Evolutionary conservation across 2,888 invertebrate genomes (phyloP).

Genomic region (Psylliodes chrysocephalus): DNA sequence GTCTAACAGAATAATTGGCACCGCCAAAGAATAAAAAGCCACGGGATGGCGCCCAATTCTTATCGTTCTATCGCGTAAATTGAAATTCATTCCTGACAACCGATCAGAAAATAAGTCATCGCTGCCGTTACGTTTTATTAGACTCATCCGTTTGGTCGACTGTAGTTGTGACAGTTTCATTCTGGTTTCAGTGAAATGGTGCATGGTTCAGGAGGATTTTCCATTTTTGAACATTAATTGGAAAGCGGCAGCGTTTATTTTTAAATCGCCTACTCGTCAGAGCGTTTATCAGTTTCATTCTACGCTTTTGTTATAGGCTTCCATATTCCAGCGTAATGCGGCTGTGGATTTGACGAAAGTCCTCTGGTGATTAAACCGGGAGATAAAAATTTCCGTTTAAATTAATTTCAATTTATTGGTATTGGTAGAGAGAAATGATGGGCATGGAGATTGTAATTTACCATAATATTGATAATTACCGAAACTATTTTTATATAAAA

Average conservation of each 20-base stretch:
- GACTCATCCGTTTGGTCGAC: constrained; percentile 43
- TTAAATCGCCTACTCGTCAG: constrained; percentile 42
- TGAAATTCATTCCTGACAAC: constrained; percentile 58
- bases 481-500: no score
- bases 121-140: constrained; percentile 15
- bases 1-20: constrained; percentile 39
- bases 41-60: constrained; percentile 50
- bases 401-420: not conserved
- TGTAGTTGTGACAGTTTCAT: constrained; percentile 57
- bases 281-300: constrained; percentile 43
- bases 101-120: constrained; percentile 41
- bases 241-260: constrained; percentile 56
- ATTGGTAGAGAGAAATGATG: no score
- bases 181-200: constrained; percentile 60
- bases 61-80: constrained; percentile 60
- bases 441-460: no score
- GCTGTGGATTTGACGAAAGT: constrained; percentile 21
- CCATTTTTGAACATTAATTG: constrained; percentile 63
- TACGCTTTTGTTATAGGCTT: constrained; percentile 42
- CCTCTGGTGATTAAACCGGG: not conserved
- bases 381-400: constrained; percentile 1
- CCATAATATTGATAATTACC: no score
- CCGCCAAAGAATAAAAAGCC: constrained; percentile 36
- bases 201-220: constrained; percentile 61
- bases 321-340: constrained; percentile 34